Base-by-base conservation (phyloP, 2,888 invertebrate genomes). In the Stegophylla sp. region DNA sequence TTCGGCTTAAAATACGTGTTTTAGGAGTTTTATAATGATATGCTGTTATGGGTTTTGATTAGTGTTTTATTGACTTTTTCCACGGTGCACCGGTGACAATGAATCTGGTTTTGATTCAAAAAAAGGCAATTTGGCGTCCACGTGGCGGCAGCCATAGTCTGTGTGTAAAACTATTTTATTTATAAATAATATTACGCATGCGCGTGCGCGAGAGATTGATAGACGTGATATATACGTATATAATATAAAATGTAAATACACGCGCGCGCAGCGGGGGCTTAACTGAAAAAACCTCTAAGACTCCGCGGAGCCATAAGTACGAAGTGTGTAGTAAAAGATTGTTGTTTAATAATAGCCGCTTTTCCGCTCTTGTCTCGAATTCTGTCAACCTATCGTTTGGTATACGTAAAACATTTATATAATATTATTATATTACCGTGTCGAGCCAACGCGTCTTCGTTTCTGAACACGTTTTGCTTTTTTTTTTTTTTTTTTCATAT, bases 271-370 rank as follows among this genome's bases (percentile, higher is more conserved):
- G 75, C 43, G 10, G n/a, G 26, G 7, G 75, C 34, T 48, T 51
- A 1, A 51, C 34, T 28, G 56, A 34, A 51, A 34, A 51, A 34
- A 51, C 9, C 23, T 48, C 51, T 51, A 5, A 63, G 51, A 23
- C 48, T 28, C 48, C 63, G 10, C n/a, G n/a, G n/a, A 63, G 34
- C 20, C 20, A 63, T 74, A 51, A 28, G 41, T 12, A 23, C 20
- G 17, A 56, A 56, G 41, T 41, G 56, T 12, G 23, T 9, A 63
- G 15, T n/a, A 63, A 63, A 63, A 17, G 20, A 34, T 12, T 23
- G 26, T 34, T 28, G 34, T 74, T 34, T 74, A 74, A 74, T 63
- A 74, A 74, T 74, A 74, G 26, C 20, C 28, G 10, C 43, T 26
- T 10, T n/a, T 1, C 61, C 28, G 56, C 9, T 45, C 26, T n/a